Evolutionary conservation across 2,113 vertebrate genomes (phyloP), one percentile per base, ranked within the genome.

Genomic region (Ascaphus truei): DNA sequence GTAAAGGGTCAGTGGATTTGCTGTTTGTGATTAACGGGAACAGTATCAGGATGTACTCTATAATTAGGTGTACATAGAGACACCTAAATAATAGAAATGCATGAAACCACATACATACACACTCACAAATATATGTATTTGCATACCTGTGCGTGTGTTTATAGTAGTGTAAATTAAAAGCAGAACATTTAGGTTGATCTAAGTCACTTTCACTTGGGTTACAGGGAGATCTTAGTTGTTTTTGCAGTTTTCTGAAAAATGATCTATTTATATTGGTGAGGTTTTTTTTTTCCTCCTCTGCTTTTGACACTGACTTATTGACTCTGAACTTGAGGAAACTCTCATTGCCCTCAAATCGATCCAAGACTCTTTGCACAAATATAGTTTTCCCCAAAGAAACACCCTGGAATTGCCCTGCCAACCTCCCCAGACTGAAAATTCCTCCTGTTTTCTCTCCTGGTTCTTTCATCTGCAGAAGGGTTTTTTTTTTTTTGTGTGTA

Each of bases 301-400:
- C 75, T 80, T 72, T 65, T 83, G 82, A 84, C 82, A 82, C 76
- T 84, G 83, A 85, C 82, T 81, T 84, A 86, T 83, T 80, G 81
- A 79, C 76, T 79, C 77, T 80, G 78, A 83, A 83, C 79, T 84
- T 81, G 77, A 77, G 77, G 80, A 81, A 86, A 82, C 77, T 84
- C 81, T 81, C 78, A 80, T 80, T 81, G 83, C 82, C 82, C 83
- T 80, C 68, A 76, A 73, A 85, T 85, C 80, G 84, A 88, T 83
- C 76, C 73, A 67, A 75, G 75, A 41, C 78, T 62, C 79, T 68
- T 64, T 71, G 47, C 62, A 80, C 80, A 84, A 86, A 85, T 81
- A 79, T 80, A 83, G 81, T 83, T 82, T 80, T 81, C 75, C 68
- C 79, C 29, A 64, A 36, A 76, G 56, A 66, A 72, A 55, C 72